Conservation (phyloP, 2,888 invertebrate genomes). For the Teleiodes luculella region DNA sequence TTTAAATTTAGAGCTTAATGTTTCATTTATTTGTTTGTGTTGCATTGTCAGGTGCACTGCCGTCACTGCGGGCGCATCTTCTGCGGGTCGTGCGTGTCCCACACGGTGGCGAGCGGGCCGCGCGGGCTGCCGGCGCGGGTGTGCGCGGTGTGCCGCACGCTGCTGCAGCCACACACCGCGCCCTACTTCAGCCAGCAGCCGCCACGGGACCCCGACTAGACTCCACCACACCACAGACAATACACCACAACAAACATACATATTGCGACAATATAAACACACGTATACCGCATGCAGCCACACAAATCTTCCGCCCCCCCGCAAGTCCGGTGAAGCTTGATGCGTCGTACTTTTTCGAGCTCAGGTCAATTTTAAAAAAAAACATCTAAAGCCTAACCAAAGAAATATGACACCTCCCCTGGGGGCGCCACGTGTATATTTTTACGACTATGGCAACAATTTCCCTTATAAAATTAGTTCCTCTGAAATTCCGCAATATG, state of each 20-base stretch:
- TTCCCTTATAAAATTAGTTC: too few relatives aligned
- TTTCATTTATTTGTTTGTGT: not conserved
- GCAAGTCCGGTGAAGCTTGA: too few relatives aligned
- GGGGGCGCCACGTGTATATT: too few relatives aligned
- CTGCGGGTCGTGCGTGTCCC: slow-evolving; percentile 90
- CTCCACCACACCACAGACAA: not conserved
- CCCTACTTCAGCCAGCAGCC: slow-evolving; percentile 94
- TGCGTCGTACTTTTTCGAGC: too few relatives aligned
- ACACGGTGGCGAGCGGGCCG: slow-evolving; percentile 91
- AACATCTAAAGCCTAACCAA: too few relatives aligned
- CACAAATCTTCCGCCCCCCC: too few relatives aligned
- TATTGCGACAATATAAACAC: not conserved
- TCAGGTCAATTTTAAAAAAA: too few relatives aligned
- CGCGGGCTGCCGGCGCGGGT: slow-evolving; percentile 91
- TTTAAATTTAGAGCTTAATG: too few relatives aligned
- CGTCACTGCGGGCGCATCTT: slow-evolving; percentile 98
- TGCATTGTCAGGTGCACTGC: slow-evolving; percentile 85
- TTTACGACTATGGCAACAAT: too few relatives aligned
- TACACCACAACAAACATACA: not conserved
- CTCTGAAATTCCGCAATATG: too few relatives aligned
- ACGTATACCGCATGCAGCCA: too few relatives aligned
- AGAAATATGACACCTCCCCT: too few relatives aligned
- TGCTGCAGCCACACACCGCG: slow-evolving; percentile 93
- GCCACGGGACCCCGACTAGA: slow-evolving; percentile 46
- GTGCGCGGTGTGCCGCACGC: slow-evolving; percentile 98